phyloP scores from a whole-genome alignment of 2,797 vertebrate species.

The Ataeniobius toweri region DNA sequence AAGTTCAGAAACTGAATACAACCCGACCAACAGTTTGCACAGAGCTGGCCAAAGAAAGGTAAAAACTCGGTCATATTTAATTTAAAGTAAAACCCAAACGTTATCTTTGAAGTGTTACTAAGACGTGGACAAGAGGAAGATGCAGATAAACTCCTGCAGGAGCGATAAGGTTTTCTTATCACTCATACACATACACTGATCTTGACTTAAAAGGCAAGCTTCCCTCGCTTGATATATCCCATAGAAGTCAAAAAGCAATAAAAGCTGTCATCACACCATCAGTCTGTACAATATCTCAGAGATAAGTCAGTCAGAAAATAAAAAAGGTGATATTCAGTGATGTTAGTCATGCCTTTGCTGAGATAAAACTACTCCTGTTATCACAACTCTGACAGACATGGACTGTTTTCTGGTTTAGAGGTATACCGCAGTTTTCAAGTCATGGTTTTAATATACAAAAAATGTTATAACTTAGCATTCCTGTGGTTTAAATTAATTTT shows the following conservation, averaged over 20 bases:
- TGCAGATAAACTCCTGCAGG: slow-evolving; percentile 27
- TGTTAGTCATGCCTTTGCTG: background rate
- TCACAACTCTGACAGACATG: background rate
- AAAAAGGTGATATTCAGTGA: background rate
- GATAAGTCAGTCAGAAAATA: background rate
- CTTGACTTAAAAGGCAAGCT: slow-evolving; percentile 39
- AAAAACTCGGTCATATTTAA: slow-evolving; percentile 5
- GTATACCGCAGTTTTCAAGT: background rate
- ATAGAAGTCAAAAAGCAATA: slow-evolving; percentile 24
- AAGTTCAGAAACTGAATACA: background rate
- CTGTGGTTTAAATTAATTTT: background rate
- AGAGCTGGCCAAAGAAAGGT: background rate
- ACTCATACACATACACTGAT: slow-evolving; percentile 27
- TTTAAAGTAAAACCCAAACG: background rate
- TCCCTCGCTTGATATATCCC: slow-evolving; percentile 8
- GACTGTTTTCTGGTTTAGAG: background rate
- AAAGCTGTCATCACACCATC: slow-evolving; percentile 8
- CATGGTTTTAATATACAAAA: background rate
- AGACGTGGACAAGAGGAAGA: slow-evolving; percentile 20
- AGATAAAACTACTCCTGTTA: slow-evolving; percentile 3
- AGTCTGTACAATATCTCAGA: background rate
- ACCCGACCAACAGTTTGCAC: background rate
- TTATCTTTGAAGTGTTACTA: slow-evolving; percentile 32
- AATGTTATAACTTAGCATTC: background rate
- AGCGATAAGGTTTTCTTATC: slow-evolving; percentile 35